Conservation (phyloP, 1,140 invertebrate genomes). For the Colletes latitarsis region DNA sequence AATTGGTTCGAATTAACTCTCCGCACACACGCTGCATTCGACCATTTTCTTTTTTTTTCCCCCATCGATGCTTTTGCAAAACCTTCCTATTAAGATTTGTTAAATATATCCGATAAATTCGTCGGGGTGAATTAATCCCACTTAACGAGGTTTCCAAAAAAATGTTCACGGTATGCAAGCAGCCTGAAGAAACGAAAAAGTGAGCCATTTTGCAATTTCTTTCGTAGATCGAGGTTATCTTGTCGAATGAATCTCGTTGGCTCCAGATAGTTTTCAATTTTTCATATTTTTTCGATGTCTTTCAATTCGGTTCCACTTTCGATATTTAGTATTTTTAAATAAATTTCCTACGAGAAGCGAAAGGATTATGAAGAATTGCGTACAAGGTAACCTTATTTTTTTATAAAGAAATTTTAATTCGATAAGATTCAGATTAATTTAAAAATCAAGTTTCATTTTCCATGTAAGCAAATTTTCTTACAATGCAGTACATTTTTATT, state of each 20-base stretch:
- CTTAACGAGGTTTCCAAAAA: background rate
- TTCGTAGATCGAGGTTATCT: background rate
- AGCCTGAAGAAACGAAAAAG: background rate
- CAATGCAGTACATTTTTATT: too few species aligned
- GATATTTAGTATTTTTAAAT: too few species aligned
- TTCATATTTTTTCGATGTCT: background rate
- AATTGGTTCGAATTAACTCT: conserved; percentile 8
- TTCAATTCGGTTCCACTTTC: too few species aligned
- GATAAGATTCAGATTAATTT: too few species aligned
- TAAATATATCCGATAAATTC: background rate
- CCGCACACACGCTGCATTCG: background rate
- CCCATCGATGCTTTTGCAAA: background rate
- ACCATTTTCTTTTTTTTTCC: background rate
- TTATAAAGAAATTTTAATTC: too few species aligned
- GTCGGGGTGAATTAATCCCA: background rate
- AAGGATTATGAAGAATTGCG: too few species aligned
- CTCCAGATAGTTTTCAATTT: background rate
- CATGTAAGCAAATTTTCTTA: too few species aligned
- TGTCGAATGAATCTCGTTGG: background rate
- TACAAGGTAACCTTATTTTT: too few species aligned
- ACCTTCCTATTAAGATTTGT: background rate
- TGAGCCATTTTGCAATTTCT: background rate
- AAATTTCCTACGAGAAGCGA: too few species aligned
- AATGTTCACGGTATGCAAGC: background rate
- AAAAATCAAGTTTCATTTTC: too few species aligned